Percentiles rank a stretch among this genome's conserved stretches.
Evolutionary conservation across 2,888 invertebrate species (phyloP).

Genomic region (Mycalesis mineus): DNA sequence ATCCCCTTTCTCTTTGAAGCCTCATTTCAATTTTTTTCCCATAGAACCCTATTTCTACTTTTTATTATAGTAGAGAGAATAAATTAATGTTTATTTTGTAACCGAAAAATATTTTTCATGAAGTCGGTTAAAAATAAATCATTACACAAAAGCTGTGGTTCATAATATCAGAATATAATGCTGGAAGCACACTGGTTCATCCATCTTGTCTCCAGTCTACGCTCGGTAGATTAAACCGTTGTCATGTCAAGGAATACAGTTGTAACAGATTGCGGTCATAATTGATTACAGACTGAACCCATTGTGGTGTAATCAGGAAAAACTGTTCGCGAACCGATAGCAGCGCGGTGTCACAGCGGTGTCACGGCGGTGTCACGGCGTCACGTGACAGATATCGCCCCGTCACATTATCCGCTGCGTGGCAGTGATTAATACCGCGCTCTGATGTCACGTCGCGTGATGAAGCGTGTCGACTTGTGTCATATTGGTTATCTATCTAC

Average conservation of each 20-base stretch:
- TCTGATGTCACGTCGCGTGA: slow-evolving; percentile 17
- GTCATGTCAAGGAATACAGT: background rate
- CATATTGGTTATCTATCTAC: background rate
- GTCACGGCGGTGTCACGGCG: slow-evolving; percentile 4
- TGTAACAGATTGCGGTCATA: background rate
- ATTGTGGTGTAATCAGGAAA: slow-evolving; percentile 1
- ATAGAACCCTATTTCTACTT: too few species aligned
- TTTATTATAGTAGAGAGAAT: too few species aligned
- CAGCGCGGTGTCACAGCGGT: background rate
- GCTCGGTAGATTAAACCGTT: background rate
- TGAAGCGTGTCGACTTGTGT: slow-evolving; percentile 8
- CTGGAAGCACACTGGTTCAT: background rate
- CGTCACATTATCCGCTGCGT: slow-evolving; percentile 18
- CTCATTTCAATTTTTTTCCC: too few species aligned
- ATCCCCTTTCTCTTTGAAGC: too few species aligned
- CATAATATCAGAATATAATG: background rate
- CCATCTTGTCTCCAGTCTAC: background rate
- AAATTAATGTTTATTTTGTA: too few species aligned
- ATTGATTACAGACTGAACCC: background rate
- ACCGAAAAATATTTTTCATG: too few species aligned
- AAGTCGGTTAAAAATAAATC: background rate
- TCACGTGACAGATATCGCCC: slow-evolving; percentile 8
- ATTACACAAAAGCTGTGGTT: too few species aligned
- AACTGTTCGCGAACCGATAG: background rate
- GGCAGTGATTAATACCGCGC: slow-evolving; percentile 24